These are phyloP conservation scores for Macropodus opercularis DNA, from an alignment of 2,797 vertebrate genomes.

Conservation along the genomic window DNA sequence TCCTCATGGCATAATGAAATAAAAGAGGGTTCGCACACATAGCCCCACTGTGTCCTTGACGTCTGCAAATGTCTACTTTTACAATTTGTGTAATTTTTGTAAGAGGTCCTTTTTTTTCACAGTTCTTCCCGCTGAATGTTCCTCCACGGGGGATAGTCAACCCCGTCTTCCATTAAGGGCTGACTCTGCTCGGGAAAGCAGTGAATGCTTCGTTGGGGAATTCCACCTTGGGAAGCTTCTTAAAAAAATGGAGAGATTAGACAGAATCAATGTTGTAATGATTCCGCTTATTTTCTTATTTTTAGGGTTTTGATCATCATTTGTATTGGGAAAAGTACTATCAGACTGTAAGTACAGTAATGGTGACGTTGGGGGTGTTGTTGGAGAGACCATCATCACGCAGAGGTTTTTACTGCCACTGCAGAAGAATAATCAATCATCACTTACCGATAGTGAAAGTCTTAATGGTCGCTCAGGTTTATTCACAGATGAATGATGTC, in stretches of 20 bases:
- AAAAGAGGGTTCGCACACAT: constrained; percentile 71
- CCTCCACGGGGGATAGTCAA: constrained; percentile 23
- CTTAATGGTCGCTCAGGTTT: no score
- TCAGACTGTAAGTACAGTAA: no score
- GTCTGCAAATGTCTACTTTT: constrained; percentile 74
- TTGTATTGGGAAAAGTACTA: not conserved
- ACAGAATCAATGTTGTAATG: not conserved
- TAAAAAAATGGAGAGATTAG: not conserved
- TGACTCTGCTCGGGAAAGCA: constrained; percentile 7
- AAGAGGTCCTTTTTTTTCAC: constrained; percentile 63
- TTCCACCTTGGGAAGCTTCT: not conserved
- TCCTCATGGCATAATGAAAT: constrained; percentile 77
- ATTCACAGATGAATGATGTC: not conserved
- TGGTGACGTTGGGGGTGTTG: no score
- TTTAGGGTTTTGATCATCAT: not conserved
- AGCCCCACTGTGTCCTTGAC: constrained; percentile 76
- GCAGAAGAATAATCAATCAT: no score
- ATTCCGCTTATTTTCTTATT: not conserved
- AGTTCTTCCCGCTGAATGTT: constrained; percentile 41
- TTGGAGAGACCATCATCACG: no score
- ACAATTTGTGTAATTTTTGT: constrained; percentile 69
- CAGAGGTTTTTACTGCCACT: no score
- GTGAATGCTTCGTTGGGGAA: not conserved
- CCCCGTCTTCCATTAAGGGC: constrained; percentile 24
- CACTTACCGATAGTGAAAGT: no score